These are phyloP conservation scores for Euwallacea fornicatus DNA, from an alignment of 1,140 invertebrate genomes.

Conservation along the genomic window DNA sequence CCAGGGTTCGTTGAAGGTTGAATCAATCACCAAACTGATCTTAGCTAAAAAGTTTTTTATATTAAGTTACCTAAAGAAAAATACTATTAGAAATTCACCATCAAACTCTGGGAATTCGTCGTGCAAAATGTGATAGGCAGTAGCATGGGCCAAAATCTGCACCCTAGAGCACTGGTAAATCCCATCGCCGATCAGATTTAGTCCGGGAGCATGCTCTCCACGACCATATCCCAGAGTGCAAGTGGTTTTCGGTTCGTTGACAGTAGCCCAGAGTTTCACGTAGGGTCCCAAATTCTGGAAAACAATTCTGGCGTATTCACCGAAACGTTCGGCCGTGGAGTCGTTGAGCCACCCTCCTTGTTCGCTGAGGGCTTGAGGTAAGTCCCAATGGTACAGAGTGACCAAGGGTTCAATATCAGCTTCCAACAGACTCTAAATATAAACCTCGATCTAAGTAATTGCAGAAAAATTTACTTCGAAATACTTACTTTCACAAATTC, in stretches of 20 bases:
- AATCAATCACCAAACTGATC: constrained; percentile 37
- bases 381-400: constrained; percentile 52
- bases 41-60: constrained; percentile 21
- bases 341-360: constrained; percentile 49
- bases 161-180: constrained; percentile 31
- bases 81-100: background rate
- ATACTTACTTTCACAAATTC: constrained; percentile 43
- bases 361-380: constrained; percentile 49
- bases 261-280: constrained; percentile 36
- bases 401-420: constrained; percentile 50
- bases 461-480: background rate
- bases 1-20: constrained; percentile 31
- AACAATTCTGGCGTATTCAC: constrained; percentile 47
- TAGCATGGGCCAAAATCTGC: constrained; percentile 40
- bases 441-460: background rate
- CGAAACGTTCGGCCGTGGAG: constrained; percentile 47
- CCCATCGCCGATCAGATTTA: constrained; percentile 13
- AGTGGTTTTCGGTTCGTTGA: constrained; percentile 55
- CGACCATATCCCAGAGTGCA: constrained; percentile 29
- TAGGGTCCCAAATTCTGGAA: constrained; percentile 42
- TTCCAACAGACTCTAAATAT: constrained; percentile 10
- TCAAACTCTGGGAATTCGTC: constrained; percentile 56
- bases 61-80: background rate
- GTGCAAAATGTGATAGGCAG: constrained; percentile 59
- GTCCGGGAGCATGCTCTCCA: constrained; percentile 16